phyloP scores from a whole-genome alignment of 2,888 invertebrate species.

The Cyrtodaria siliqua region DNA sequence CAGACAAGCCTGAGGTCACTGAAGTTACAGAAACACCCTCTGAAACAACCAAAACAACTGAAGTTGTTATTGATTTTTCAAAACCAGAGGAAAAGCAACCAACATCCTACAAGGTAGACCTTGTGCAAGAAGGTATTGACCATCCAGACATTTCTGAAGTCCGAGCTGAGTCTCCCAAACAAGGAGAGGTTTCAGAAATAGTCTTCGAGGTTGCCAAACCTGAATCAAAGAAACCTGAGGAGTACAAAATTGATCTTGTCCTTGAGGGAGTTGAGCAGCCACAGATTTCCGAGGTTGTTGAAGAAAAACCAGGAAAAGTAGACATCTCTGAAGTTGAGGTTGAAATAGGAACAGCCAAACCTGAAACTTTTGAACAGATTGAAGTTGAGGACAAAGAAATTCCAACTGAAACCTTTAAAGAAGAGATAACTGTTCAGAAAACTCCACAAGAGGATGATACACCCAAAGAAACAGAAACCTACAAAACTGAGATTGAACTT shows the following conservation, averaged over 20 bases:
- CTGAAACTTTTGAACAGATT: constrained; percentile 48
- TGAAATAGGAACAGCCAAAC: constrained; percentile 37
- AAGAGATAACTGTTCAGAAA: constrained; percentile 51
- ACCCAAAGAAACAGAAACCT: constrained; percentile 27
- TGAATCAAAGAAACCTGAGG: constrained; percentile 38
- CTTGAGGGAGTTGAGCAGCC: constrained; percentile 49
- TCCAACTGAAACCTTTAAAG: constrained; percentile 47
- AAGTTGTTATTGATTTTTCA: constrained; percentile 45
- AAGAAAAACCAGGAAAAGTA: constrained; percentile 35
- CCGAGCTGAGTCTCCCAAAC: constrained; percentile 24
- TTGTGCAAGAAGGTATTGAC: constrained; percentile 35
- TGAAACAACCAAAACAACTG: constrained; percentile 46
- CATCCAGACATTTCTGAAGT: constrained; percentile 36
- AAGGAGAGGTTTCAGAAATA: constrained; percentile 52
- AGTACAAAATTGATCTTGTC: constrained; percentile 50
- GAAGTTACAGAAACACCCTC: constrained; percentile 27
- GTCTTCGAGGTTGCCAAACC: constrained; percentile 52
- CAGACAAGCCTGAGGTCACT: constrained; percentile 38
- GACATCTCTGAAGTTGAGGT: constrained; percentile 30
- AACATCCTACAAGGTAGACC: constrained; percentile 43
- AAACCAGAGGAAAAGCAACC: constrained; percentile 38
- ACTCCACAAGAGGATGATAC: constrained; percentile 24
- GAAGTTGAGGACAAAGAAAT: constrained; percentile 54
- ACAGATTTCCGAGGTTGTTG: constrained; percentile 39
- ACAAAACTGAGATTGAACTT: constrained; percentile 44